Conservation (phyloP, 2,888 invertebrate genomes). For the Pseudococcus viburni region DNA sequence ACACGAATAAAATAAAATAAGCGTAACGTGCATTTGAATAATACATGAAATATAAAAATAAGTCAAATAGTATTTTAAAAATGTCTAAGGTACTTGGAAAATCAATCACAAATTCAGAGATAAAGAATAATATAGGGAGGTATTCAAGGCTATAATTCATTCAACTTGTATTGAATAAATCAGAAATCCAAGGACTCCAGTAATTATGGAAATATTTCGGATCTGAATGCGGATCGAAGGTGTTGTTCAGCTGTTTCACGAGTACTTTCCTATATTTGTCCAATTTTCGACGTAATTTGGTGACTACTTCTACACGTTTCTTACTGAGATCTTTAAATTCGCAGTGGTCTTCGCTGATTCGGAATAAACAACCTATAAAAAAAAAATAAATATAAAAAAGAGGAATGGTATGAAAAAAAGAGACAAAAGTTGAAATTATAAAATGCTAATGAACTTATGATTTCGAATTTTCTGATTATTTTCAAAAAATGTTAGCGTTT, state of each 20-base stretch:
- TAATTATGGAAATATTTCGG: slow-evolving; percentile 64
- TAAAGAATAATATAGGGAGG: too few species aligned
- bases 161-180: neutral
- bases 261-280: slow-evolving; percentile 38
- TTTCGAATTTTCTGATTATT: too few species aligned
- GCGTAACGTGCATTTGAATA: too few species aligned
- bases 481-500: neutral
- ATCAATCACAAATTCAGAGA: too few species aligned
- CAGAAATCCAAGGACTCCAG: slow-evolving; percentile 68
- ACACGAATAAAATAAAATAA: too few species aligned
- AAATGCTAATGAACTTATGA: too few species aligned
- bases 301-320: neutral
- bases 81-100: too few species aligned
- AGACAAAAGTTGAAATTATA: too few species aligned
- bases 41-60: too few species aligned
- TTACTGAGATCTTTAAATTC: slow-evolving; percentile 63
- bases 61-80: too few species aligned
- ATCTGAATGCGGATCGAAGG: slow-evolving; percentile 50
- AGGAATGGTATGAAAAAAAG: too few species aligned
- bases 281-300: neutral
- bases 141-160: neutral
- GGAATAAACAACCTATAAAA: slow-evolving; percentile 65
- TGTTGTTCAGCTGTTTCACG: slow-evolving; percentile 1
- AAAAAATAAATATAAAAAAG: too few species aligned
- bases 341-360: slow-evolving; percentile 64